Conservation (phyloP, 2,888 invertebrate species). For the Eudasyphora cyanicolor region DNA sequence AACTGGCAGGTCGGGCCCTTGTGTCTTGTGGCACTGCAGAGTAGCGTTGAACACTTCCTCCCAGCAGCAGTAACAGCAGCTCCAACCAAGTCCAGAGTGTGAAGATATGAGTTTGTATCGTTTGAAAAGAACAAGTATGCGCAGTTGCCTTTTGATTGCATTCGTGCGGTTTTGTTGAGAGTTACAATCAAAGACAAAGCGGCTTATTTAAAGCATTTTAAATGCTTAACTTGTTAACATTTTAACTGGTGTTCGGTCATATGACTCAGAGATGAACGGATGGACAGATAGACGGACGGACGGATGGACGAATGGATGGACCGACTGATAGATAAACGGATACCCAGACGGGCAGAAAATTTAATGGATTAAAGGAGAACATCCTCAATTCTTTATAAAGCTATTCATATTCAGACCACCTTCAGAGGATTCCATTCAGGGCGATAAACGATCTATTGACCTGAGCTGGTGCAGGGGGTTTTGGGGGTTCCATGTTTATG, state of each 20-base stretch:
- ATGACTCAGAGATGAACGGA: constrained; percentile 14
- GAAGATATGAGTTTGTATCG: too few relatives aligned
- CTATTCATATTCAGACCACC: neutral
- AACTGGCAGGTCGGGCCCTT: neutral
- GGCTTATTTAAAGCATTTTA: constrained; percentile 62
- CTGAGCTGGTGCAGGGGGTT: neutral
- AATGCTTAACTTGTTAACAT: constrained; percentile 64
- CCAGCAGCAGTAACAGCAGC: too few relatives aligned
- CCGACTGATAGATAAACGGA: neutral
- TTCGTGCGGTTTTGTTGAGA: constrained; percentile 18
- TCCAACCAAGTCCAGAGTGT: too few relatives aligned
- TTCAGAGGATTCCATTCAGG: neutral
- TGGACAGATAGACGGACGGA: neutral
- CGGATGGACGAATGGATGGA: neutral
- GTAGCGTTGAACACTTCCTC: neutral
- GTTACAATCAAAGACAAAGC: constrained; percentile 58
- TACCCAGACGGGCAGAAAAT: too few relatives aligned
- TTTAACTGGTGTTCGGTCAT: constrained; percentile 18
- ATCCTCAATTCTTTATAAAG: neutral
- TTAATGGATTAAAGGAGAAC: too few relatives aligned
- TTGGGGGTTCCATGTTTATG: constrained; percentile 11
- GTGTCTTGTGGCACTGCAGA: too few relatives aligned
- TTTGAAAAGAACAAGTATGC: neutral
- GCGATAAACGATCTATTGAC: neutral
- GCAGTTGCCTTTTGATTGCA: constrained; percentile 30